Percentiles rank a stretch among this genome's conserved stretches.
These are phyloP conservation scores for Platalea minor DNA, from an alignment of 2,797 vertebrate species.

Conservation along the genomic window DNA sequence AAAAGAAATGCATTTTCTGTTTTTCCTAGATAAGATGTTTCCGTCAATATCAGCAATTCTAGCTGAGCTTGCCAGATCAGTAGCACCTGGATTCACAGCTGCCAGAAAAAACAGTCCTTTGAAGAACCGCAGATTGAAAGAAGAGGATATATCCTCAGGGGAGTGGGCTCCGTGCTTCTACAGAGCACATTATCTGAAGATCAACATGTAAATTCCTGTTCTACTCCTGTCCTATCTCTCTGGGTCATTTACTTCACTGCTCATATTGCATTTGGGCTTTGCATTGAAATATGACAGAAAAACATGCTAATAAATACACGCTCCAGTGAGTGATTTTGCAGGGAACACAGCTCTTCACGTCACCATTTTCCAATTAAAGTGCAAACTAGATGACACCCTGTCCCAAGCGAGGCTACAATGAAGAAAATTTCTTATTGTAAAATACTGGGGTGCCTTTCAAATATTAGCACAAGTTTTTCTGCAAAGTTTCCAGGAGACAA, in stretches of 20 bases:
- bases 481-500: background rate
- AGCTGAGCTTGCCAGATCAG: slow-evolving; percentile 8
- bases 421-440: background rate
- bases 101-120: slow-evolving; percentile 40
- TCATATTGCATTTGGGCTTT: background rate
- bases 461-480: background rate
- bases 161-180: background rate
- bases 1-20: background rate
- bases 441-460: background rate
- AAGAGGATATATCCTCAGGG: slow-evolving; percentile 7
- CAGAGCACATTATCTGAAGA: background rate
- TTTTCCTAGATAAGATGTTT: background rate
- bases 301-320: background rate
- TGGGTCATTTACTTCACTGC: background rate
- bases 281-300: background rate
- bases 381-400: background rate
- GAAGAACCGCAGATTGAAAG: slow-evolving; percentile 6
- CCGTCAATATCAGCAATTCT: background rate
- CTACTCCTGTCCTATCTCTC: background rate
- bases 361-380: background rate
- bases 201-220: slow-evolving; percentile 34
- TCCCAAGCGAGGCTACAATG: background rate
- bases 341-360: background rate
- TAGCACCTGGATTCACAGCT: slow-evolving; percentile 30
- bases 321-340: background rate